A percentile compares a stretch with the other conserved stretches of the same genome.
Evolutionary conservation across 2,888 invertebrate genomes (phyloP).

Genomic region (Sesamia inferens): DNA sequence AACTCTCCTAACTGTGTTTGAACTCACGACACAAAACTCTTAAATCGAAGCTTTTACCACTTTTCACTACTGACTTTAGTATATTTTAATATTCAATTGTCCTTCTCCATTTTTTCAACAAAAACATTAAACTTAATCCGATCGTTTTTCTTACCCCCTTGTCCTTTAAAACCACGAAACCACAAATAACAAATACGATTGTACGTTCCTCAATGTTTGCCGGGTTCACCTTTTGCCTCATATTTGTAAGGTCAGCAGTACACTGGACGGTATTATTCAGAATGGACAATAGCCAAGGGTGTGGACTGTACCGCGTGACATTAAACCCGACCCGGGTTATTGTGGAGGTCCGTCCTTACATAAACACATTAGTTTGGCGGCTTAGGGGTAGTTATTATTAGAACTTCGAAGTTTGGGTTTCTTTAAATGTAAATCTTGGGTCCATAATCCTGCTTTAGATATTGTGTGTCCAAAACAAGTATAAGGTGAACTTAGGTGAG

Average conservation of each 20-base stretch:
- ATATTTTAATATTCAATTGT: neutral
- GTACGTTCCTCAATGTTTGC: slow-evolving; percentile 35
- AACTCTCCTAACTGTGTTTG: neutral
- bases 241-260: slow-evolving; percentile 55
- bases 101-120: neutral
- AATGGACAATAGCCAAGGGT: slow-evolving; percentile 56
- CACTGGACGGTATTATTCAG: slow-evolving; percentile 56
- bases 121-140: slow-evolving; percentile 21
- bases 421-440: slow-evolving; percentile 46
- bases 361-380: slow-evolving; percentile 51
- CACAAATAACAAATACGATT: slow-evolving; percentile 43
- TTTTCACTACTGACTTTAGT: neutral
- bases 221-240: slow-evolving; percentile 49
- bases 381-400: slow-evolving; percentile 50
- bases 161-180: slow-evolving; percentile 25
- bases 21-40: neutral
- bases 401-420: slow-evolving; percentile 26
- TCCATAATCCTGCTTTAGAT: slow-evolving; percentile 34
- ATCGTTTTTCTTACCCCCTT: slow-evolving; percentile 24
- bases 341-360: slow-evolving; percentile 38
- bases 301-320: slow-evolving; percentile 60
- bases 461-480: slow-evolving; percentile 17
- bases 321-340: slow-evolving; percentile 57
- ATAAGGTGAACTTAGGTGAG: slow-evolving; percentile 14
- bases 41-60: neutral